Evolutionary conservation across 2,113 vertebrate genomes (phyloP).

Genomic region (Plecturocebus donacophilus): DNA sequence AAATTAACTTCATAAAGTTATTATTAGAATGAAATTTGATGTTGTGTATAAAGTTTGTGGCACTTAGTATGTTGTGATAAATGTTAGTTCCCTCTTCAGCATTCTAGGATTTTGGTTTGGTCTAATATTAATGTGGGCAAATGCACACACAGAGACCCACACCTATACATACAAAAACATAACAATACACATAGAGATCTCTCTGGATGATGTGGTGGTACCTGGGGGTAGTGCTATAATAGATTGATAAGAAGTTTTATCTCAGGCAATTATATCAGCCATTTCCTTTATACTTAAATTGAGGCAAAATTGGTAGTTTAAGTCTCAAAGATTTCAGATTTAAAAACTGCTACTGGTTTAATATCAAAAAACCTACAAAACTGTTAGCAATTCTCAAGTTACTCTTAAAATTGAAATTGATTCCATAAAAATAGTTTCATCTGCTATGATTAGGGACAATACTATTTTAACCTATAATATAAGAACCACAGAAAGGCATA

Average conservation of each 20-base stretch:
- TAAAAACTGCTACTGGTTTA: background rate
- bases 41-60: background rate
- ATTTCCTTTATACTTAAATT: background rate
- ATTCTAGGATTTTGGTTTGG: background rate
- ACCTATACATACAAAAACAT: background rate
- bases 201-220: background rate
- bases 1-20: background rate
- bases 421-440: conserved; percentile 36
- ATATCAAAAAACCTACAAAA: background rate
- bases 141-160: background rate
- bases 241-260: background rate
- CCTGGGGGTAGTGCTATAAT: background rate
- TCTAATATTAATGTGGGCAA: background rate
- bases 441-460: background rate
- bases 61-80: background rate
- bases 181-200: background rate
- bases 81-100: background rate
- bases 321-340: conserved; percentile 2
- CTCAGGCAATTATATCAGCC: background rate
- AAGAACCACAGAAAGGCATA: background rate
- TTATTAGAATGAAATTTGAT: background rate
- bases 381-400: conserved; percentile 32
- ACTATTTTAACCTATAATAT: conserved; percentile 21
- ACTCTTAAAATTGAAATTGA: conserved; percentile 51
- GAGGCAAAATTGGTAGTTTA: background rate